Evolutionary conservation across 2,113 vertebrate species (phyloP), one percentile per base, ranked within the genome.

Genomic region (Stomatorhinus ivindoensis): DNA sequence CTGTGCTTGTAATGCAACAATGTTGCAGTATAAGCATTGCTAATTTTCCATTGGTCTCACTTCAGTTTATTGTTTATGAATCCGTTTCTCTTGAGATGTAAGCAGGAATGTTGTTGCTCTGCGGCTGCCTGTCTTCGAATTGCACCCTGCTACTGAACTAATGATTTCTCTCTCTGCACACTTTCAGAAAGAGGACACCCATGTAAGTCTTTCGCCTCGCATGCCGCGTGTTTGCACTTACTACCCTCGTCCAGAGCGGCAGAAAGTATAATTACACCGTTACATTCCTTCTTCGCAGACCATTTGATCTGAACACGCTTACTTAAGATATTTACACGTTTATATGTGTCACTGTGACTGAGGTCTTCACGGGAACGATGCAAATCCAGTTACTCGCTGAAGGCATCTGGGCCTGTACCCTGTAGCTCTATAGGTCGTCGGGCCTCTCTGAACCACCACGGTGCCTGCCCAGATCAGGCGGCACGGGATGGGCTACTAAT

Each of bases 151-250:
- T 87, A 91, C 27, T 39, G 39, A 92, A 93, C 93, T 94, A 95
- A 95, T 92, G 88, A 90, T 35, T 47, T 88, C 61, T 94, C 91
- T 90, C 92, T 90, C 91, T 90, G 91, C 91, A 92, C 89, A 91
- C 91, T 91, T 94, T 90, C 95, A 96, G 96, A 96, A 91, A 95
- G 96, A 96, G 96, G 96, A 96, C 96, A 96, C 92, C 96, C 96
- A 96, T 96, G 96, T 96, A 96, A 96, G 96, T 96, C 92, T 92
- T 89, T 47, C 91, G 90, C 90, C 91, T 65, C 44, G 82, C 21
- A 53, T 61, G 53, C 8, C 44, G 27, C 21, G 58, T 39, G 3
- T 91, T 11, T 51, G 27, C 17, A 76, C 7, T 35, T 8, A 1
- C 27, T 42, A 8, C 76, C 48, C 35, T 35, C 31, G 65, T 51